Conservation (phyloP, 1,140 invertebrate species). For the Phthorimaea operculella region DNA sequence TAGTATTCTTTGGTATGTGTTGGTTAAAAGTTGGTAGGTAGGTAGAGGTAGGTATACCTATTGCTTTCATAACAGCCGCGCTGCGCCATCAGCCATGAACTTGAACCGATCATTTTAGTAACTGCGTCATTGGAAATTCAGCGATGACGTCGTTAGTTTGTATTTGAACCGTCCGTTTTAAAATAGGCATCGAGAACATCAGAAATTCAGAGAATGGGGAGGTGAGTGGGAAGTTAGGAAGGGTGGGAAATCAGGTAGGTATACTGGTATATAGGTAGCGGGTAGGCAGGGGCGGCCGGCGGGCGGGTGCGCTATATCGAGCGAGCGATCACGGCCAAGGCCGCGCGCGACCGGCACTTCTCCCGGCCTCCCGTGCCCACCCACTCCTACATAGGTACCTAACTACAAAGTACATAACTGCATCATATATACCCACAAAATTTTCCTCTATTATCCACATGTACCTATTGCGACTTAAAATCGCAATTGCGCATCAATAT, state of each 20-base stretch:
- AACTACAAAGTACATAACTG: not conserved
- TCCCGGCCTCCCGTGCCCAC: conserved; percentile 16
- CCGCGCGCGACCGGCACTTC: conserved; percentile 33
- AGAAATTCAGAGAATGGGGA: conserved; percentile 3
- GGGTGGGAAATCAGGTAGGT: not conserved
- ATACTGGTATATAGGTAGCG: conserved; percentile 17
- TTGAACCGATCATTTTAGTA: not conserved
- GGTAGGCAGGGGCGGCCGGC: conserved; percentile 24
- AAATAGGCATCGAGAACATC: not conserved
- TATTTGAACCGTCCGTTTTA: not conserved
- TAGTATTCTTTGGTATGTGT: no score
- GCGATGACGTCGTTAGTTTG: not conserved
- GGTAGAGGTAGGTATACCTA: no score
- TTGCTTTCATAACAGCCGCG: no score
- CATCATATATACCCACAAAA: not conserved
- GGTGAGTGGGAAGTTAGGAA: not conserved
- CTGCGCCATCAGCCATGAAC: no score
- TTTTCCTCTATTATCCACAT: not conserved
- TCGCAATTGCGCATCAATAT: no score
- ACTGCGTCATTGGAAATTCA: conserved; percentile 6
- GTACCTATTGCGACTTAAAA: not conserved
- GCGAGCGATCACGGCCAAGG: conserved; percentile 64
- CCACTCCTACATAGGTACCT: not conserved
- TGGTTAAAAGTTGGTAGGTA: no score
- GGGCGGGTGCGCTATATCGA: conserved; percentile 52